phyloP scores from a whole-genome alignment of 2,797 vertebrate species.

The Danionella dracula region DNA sequence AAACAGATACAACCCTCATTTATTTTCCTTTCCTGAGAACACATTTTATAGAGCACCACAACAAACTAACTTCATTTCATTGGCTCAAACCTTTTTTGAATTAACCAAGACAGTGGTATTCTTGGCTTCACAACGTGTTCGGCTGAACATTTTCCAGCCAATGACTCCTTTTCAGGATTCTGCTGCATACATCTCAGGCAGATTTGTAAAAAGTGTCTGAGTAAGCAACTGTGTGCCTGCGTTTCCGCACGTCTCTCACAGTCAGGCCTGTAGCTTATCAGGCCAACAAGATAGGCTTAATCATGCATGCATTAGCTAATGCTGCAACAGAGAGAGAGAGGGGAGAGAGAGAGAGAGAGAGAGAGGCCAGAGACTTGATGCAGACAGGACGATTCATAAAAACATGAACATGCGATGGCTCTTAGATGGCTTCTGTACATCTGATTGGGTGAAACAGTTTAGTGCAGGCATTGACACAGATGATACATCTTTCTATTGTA shows the following conservation, averaged over 20 bases:
- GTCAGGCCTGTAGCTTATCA: conserved; percentile 64
- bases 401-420: too few species aligned
- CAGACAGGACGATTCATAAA: too few species aligned
- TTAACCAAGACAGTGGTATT: background rate
- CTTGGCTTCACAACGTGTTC: background rate
- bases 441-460: conserved; percentile 52
- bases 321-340: conserved; percentile 16
- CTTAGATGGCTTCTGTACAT: too few species aligned
- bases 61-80: conserved; percentile 26
- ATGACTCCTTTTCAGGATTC: background rate
- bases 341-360: too few species aligned
- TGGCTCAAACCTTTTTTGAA: background rate
- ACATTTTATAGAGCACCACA: conserved; percentile 28
- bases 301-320: conserved; percentile 69
- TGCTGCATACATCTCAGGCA: conserved; percentile 12
- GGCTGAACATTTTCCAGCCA: background rate
- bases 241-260: conserved; percentile 52
- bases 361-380: too few species aligned
- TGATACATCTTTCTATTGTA: conserved; percentile 32
- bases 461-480: conserved; percentile 28
- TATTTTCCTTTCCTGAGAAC: conserved; percentile 14
- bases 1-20: conserved; percentile 22
- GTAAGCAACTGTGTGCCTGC: conserved; percentile 13
- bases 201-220: conserved; percentile 12
- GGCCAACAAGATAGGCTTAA: conserved; percentile 64